Evolutionary conservation across 2,888 invertebrate genomes (phyloP), one percentile per base, ranked within the genome.

Genomic region (Xylota sylvarum): DNA sequence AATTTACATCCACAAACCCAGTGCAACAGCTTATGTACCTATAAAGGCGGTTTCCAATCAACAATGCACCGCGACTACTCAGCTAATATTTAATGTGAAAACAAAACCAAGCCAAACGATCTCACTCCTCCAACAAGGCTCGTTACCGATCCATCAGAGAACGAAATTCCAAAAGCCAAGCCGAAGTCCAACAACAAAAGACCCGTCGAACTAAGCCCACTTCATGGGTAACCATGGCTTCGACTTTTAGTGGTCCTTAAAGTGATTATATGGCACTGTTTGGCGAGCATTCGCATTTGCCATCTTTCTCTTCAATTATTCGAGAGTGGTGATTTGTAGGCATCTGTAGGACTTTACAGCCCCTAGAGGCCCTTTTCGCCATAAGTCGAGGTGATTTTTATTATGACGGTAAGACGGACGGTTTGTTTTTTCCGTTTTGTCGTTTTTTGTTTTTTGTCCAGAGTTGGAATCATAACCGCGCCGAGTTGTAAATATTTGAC

Each of bases 201-300:
- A 30, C 17, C 17, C 46, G 52, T 60, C 43, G 46, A 62, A 67
- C 58, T 9, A 55, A 43, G 46, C 43, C 43, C 65, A 79, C 23
- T 23, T 69, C 43, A 48, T 27, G 37, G 72, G 40, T 72, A 79
- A 19, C 40, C 67, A 79, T 69, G 50, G 56, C 35, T 76, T 67
- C 37, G 72, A 86, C 77, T 81, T 86, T 86, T 81, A 86, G 81
- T 77, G 81, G 81, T 48, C 81, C 62, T 81, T 67, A 77, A 86
- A 77, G 85, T 86, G 81, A 86, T 86, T 86, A 86, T 77, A 86
- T 86, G 85, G 85, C 77, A 77, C 85, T 86, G 72, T 77, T 72
- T 19, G 72, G 67, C 55, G 43, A 80, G 77, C 72, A 85, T 77
- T 81, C 60, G 43, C 48, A 76, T 67, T 76, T 65, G 69, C 19